Evolutionary conservation across 2,113 vertebrate genomes (phyloP).

Genomic region (Phalacrocorax aristotelis): DNA sequence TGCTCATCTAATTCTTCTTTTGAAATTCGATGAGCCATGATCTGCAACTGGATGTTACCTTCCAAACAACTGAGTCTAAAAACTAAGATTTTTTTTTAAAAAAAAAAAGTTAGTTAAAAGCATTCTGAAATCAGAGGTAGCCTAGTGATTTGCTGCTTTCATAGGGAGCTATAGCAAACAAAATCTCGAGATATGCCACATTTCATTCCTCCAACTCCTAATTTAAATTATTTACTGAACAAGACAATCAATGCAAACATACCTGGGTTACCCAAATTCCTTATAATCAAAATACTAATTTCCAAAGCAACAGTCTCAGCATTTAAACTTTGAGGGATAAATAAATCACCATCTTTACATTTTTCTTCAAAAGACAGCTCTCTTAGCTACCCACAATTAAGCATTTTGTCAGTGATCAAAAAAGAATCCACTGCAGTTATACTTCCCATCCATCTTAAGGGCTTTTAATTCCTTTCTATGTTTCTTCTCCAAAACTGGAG

Average conservation of each 20-base stretch:
- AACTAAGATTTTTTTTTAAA: not conserved
- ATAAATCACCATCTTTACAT: not conserved
- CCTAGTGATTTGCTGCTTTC: not conserved
- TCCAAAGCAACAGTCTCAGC: not conserved
- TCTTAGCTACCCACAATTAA: not conserved
- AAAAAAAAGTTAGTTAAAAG: not conserved
- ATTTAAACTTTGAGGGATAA: not conserved
- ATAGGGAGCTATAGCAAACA: not conserved
- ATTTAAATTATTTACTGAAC: not conserved
- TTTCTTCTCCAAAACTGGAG: not conserved
- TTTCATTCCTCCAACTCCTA: not conserved
- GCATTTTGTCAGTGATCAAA: not conserved
- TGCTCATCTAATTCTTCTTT: conserved; percentile 89
- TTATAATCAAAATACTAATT: not conserved
- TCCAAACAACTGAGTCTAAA: not conserved
- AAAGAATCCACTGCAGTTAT: not conserved
- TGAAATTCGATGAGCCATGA: conserved; percentile 80
- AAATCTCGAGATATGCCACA: not conserved
- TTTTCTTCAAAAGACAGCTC: not conserved
- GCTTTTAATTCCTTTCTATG: not conserved
- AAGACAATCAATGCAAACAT: not conserved
- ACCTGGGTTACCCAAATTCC: not conserved
- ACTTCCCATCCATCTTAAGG: not conserved
- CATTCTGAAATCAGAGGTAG: not conserved
- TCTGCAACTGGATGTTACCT: conserved; percentile 1